phyloP scores from a whole-genome alignment of 2,113 vertebrate genomes.

The Panthera uncia region DNA sequence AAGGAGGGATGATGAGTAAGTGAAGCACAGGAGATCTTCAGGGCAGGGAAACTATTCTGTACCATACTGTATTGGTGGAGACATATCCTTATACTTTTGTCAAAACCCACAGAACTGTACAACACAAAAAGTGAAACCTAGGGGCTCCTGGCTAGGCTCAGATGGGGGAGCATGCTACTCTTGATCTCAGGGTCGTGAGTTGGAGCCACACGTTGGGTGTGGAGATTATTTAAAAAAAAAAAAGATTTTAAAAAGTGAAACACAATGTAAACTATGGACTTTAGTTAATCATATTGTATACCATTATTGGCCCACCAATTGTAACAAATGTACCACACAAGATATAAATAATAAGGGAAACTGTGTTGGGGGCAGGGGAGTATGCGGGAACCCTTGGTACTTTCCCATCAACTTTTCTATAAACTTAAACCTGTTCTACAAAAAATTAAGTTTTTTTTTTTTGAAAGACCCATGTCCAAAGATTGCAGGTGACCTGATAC shows the following conservation, averaged over 20 bases:
- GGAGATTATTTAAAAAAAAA: background rate
- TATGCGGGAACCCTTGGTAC: background rate
- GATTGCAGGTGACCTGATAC: background rate
- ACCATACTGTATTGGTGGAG: background rate
- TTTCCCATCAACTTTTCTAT: background rate
- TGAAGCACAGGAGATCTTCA: background rate
- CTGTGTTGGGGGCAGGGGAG: background rate
- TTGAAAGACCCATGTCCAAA: background rate
- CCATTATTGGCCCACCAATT: background rate
- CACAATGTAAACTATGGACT: background rate
- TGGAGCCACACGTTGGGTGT: background rate
- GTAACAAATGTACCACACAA: background rate
- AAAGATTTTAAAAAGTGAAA: background rate
- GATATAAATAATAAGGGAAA: background rate
- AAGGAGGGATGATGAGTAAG: background rate
- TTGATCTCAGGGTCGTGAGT: background rate
- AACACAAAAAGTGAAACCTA: background rate
- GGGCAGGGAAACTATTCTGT: background rate
- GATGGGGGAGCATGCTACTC: background rate
- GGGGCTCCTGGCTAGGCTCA: background rate
- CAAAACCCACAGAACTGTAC: background rate
- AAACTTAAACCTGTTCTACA: background rate
- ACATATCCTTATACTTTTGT: background rate
- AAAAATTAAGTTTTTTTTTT: background rate
- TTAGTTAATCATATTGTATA: background rate